phyloP scores from a whole-genome alignment of 1,140 invertebrate species.

The Parasteatoda tepidariorum region DNA sequence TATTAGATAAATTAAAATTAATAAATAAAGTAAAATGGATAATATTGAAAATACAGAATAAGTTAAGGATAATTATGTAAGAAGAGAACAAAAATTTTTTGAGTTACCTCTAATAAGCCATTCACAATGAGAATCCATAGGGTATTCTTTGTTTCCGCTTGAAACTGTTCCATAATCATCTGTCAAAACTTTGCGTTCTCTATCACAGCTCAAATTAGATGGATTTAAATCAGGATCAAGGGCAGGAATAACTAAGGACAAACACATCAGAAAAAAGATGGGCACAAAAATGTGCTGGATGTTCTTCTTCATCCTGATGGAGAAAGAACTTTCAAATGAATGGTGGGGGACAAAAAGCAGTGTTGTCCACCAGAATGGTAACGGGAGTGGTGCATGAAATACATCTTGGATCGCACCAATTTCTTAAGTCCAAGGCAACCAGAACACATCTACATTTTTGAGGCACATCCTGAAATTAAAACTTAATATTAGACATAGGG shows the following conservation, averaged over 20 bases:
- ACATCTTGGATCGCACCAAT: not conserved
- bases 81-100: too few species aligned
- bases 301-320: conserved; percentile 20
- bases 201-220: conserved; percentile 61
- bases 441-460: not conserved
- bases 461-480: not conserved
- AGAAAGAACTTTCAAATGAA: not conserved
- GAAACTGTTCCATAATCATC: conserved; percentile 82
- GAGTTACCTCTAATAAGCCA: conserved; percentile 92
- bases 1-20: too few species aligned
- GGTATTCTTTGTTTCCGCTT: conserved; percentile 91
- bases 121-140: conserved; percentile 92
- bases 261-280: conserved; percentile 34
- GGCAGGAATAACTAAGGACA: conserved; percentile 11
- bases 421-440: not conserved
- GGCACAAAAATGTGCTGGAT: not conserved
- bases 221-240: not conserved
- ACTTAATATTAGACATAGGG: too few species aligned
- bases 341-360: not conserved
- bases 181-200: conserved; percentile 64
- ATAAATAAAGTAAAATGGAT: too few species aligned
- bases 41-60: too few species aligned
- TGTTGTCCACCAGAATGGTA: conserved; percentile 2
- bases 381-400: not conserved
- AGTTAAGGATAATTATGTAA: too few species aligned